These are phyloP conservation scores for Drosophila sulfurigaster DNA, from an alignment of 1,140 invertebrate species.

Conservation along the genomic window DNA sequence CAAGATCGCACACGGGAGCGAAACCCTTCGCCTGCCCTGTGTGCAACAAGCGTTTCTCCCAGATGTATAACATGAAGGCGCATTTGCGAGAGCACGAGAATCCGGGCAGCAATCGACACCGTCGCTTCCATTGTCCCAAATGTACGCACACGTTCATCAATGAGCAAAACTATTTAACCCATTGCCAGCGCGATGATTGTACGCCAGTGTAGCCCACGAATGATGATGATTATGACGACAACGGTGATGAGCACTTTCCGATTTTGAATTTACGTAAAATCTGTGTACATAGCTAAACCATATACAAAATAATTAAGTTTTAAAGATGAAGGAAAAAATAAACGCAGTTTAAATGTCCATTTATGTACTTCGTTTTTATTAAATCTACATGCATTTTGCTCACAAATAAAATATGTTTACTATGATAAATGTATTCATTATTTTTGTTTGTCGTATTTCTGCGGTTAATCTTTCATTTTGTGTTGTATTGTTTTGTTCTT, in stretches of 20 bases:
- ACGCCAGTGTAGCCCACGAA: conserved; percentile 52
- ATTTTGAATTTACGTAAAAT: conserved; percentile 29
- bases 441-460: conserved; percentile 59
- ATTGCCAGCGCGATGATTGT: conserved; percentile 64
- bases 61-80: conserved; percentile 88
- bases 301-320: conserved; percentile 6
- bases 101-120: conserved; percentile 68
- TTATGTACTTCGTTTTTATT: conserved; percentile 68
- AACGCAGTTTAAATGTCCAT: conserved; percentile 46
- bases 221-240: no score
- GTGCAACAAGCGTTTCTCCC: conserved; percentile 93
- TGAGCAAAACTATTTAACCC: conserved; percentile 66
- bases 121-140: conserved; percentile 69
- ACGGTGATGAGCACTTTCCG: background rate
- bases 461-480: conserved; percentile 64
- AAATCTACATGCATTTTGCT: conserved; percentile 83
- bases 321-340: conserved; percentile 27
- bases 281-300: conserved; percentile 11
- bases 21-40: conserved; percentile 90
- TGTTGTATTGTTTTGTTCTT: conserved; percentile 45
- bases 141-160: conserved; percentile 77
- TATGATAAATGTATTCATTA: conserved; percentile 70
- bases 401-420: conserved; percentile 82
- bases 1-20: conserved; percentile 90
- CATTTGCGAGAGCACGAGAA: conserved; percentile 72